phyloP scores from a whole-genome alignment of 2,113 vertebrate genomes.

The Neotoma lepida region DNA sequence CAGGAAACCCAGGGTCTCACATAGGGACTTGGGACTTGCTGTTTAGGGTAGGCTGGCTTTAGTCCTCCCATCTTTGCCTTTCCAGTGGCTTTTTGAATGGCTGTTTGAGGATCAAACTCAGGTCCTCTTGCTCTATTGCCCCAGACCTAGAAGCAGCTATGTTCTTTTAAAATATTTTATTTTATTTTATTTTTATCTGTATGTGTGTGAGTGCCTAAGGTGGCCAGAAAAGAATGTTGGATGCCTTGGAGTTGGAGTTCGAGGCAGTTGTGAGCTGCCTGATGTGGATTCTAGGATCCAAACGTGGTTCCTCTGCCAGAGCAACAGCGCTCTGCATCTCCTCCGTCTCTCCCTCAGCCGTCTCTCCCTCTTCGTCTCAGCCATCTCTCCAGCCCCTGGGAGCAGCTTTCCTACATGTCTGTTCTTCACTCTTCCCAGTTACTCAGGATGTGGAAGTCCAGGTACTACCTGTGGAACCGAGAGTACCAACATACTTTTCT shows the following conservation, averaged over 20 bases:
- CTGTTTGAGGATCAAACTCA: not conserved
- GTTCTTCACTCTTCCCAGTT: not conserved
- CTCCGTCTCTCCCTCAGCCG: not conserved
- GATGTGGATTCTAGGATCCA: not conserved
- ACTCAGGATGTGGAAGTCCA: not conserved
- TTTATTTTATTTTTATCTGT: not conserved
- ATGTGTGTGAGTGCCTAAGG: not conserved
- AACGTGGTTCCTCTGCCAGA: not conserved
- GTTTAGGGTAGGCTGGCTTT: not conserved
- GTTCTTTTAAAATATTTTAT: too few relatives aligned
- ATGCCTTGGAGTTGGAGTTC: not conserved
- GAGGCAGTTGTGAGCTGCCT: not conserved
- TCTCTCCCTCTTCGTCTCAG: not conserved
- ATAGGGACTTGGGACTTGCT: not conserved
- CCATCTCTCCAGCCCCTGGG: not conserved
- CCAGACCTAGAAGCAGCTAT: not conserved
- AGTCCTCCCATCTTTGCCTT: not conserved
- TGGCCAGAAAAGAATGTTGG: too few relatives aligned
- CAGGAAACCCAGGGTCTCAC: not conserved
- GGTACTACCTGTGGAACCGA: not conserved
- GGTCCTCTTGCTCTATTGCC: not conserved
- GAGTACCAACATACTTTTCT: not conserved
- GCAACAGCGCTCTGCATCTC: not conserved
- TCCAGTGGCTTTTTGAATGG: not conserved
- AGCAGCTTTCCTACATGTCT: not conserved